Conservation (phyloP, 2,888 invertebrate genomes). For the Lamellibrachia columna region DNA sequence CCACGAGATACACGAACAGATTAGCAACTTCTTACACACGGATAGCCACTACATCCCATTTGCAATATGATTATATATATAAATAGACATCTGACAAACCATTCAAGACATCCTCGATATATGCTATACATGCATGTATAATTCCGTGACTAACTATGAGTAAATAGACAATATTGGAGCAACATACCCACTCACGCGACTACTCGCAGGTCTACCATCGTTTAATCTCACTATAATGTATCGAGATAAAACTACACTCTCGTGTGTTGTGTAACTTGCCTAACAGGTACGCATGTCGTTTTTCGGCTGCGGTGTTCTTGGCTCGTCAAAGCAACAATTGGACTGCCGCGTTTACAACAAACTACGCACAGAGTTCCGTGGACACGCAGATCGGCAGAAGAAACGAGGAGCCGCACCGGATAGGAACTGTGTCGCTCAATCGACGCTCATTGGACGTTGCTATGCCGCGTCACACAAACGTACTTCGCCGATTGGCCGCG, state of each 20-base stretch:
- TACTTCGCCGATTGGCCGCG: neutral
- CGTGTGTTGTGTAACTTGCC: neutral
- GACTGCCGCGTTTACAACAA: neutral
- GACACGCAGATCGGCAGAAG: too few species aligned
- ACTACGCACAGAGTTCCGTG: neutral
- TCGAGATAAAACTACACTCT: neutral
- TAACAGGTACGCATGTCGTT: neutral
- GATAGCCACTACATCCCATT: neutral
- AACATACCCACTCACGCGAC: neutral
- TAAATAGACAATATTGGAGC: neutral
- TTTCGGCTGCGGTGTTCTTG: neutral
- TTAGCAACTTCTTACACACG: neutral
- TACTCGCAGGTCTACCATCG: neutral
- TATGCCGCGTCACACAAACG: neutral
- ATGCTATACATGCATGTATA: neutral
- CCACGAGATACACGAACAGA: neutral
- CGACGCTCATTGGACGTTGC: neutral
- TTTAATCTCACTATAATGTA: neutral
- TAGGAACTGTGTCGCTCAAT: neutral
- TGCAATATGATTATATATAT: constrained; percentile 3
- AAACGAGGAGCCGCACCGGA: neutral
- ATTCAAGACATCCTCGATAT: neutral
- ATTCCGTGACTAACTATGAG: neutral
- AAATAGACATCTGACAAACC: constrained; percentile 6
- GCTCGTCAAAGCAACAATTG: neutral